Conservation (phyloP, 2,888 invertebrate genomes). For the Thumatha senex region DNA sequence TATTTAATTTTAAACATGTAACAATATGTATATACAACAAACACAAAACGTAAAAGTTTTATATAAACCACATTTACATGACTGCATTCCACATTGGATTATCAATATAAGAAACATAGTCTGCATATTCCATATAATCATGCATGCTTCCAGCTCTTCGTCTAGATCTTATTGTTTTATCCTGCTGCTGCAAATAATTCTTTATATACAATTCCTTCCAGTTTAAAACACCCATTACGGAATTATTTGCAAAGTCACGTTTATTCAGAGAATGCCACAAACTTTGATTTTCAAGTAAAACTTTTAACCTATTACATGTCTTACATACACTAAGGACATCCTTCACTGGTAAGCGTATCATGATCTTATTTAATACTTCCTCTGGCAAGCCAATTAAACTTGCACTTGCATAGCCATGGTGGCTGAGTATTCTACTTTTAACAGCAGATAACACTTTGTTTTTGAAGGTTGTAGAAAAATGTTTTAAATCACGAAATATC, state of each 20-base stretch:
- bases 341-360: conserved; percentile 49
- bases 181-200: conserved; percentile 40
- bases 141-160: conserved; percentile 51
- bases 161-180: conserved; percentile 28
- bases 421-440: conserved; percentile 78
- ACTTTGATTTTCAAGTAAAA: conserved; percentile 50
- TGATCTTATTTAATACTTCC: conserved; percentile 63
- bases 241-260: conserved; percentile 55
- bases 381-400: conserved; percentile 73
- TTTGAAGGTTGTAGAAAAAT: conserved; percentile 77
- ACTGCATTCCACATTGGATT: conserved; percentile 65
- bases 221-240: conserved; percentile 32
- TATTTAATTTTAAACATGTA: not conserved
- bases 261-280: conserved; percentile 66
- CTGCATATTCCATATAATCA: conserved; percentile 65
- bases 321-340: conserved; percentile 59
- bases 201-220: conserved; percentile 62
- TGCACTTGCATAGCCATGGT: conserved; percentile 72
- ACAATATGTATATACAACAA: not conserved
- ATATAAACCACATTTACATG: not conserved
- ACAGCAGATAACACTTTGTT: conserved; percentile 80
- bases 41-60: conserved; percentile 5
- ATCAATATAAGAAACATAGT: conserved; percentile 65
- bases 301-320: conserved; percentile 58
- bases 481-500: conserved; percentile 70